Evolutionary conservation across 2,888 invertebrate genomes (phyloP).

Genomic region (Iphiclides podalirius): DNA sequence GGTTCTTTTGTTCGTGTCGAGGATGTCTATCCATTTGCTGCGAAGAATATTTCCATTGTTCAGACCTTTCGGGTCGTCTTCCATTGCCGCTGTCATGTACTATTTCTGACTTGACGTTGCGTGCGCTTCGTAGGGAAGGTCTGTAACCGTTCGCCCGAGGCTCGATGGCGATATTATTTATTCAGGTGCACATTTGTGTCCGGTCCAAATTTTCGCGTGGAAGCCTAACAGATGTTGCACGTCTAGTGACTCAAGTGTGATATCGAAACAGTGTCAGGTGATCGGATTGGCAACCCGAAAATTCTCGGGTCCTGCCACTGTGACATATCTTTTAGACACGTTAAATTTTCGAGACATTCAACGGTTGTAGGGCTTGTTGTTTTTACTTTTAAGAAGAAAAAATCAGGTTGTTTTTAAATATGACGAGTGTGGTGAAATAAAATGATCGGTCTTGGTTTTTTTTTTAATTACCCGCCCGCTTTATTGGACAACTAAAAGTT

Average conservation of each 20-base stretch:
- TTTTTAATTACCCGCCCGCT: background rate
- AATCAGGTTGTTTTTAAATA: background rate
- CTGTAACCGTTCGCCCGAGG: background rate
- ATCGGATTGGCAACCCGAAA: constrained; percentile 30
- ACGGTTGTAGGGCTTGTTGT: background rate
- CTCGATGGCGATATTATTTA: constrained; percentile 31
- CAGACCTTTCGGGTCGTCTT: constrained; percentile 1
- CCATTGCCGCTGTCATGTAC: background rate
- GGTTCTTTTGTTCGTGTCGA: constrained; percentile 37
- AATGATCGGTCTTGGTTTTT: background rate
- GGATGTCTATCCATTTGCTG: constrained; percentile 32
- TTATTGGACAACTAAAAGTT: too few species aligned
- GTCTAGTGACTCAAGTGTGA: constrained; percentile 34
- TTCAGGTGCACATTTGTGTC: constrained; percentile 37
- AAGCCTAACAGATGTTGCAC: constrained; percentile 37
- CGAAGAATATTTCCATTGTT: constrained; percentile 12
- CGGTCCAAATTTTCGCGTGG: constrained; percentile 32
- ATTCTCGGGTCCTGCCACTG: constrained; percentile 28
- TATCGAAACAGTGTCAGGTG: constrained; percentile 36
- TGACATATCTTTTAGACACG: constrained; percentile 26
- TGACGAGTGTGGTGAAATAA: constrained; percentile 13
- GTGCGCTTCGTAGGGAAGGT: background rate
- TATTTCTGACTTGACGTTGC: background rate
- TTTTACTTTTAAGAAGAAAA: background rate
- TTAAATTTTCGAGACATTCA: background rate